These are phyloP conservation scores for Adelognathus sp. DNA, from an alignment of 2,888 invertebrate genomes.

Conservation along the genomic window DNA sequence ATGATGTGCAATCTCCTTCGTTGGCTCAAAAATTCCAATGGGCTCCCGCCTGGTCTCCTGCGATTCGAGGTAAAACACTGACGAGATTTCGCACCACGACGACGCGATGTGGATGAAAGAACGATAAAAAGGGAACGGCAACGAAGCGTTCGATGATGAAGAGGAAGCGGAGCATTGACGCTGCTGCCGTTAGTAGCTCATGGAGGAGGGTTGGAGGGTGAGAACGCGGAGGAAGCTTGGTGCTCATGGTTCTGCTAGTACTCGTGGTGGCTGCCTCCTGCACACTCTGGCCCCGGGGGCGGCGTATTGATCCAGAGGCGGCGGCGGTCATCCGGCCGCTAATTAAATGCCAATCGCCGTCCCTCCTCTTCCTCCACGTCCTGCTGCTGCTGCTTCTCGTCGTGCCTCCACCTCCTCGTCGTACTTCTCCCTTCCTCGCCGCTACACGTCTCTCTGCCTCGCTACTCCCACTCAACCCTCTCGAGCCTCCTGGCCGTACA, in stretches of 20 bases:
- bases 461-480: slow-evolving; percentile 65
- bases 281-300: slow-evolving; percentile 78
- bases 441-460: slow-evolving; percentile 47
- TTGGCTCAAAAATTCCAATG: background rate
- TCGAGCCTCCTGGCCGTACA: slow-evolving; percentile 48
- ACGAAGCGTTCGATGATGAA: slow-evolving; percentile 51
- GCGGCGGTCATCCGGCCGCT: slow-evolving; percentile 81
- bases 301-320: slow-evolving; percentile 81
- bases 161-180: slow-evolving; percentile 59
- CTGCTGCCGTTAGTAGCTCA: slow-evolving; percentile 40
- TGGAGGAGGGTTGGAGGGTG: slow-evolving; percentile 52
- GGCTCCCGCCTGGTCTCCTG: background rate
- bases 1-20: background rate
- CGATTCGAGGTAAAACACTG: background rate
- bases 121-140: slow-evolving; percentile 66
- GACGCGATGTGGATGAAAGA: slow-evolving; percentile 60
- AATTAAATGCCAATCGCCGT: slow-evolving; percentile 81
- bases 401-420: slow-evolving; percentile 58
- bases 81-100: background rate
- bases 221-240: slow-evolving; percentile 56
- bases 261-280: slow-evolving; percentile 75
- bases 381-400: slow-evolving; percentile 55
- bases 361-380: slow-evolving; percentile 70
- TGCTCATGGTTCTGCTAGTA: slow-evolving; percentile 63
- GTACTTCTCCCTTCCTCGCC: slow-evolving; percentile 42